These are phyloP conservation scores for Ochlodes sylvanus DNA, from an alignment of 2,888 invertebrate species.

Conservation along the genomic window DNA sequence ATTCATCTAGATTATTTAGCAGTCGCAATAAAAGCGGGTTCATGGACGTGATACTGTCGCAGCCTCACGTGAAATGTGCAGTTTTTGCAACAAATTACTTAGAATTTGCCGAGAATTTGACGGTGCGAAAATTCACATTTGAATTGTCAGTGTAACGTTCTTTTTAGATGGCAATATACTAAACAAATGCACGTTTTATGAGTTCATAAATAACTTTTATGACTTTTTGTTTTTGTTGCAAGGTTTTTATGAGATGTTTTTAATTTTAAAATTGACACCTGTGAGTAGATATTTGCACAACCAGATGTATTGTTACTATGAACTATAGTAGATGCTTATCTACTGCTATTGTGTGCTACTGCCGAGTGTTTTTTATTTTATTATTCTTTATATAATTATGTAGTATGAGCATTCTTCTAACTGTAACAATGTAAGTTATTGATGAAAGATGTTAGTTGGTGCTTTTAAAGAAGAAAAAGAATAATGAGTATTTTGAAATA, in stretches of 20 bases:
- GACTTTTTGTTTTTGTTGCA: slow-evolving; percentile 24
- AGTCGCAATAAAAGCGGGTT: slow-evolving; percentile 70
- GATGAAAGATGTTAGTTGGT: too few species aligned
- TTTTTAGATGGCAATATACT: slow-evolving; percentile 70
- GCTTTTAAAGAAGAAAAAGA: too few species aligned
- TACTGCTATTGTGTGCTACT: too few species aligned
- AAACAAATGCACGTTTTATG: slow-evolving; percentile 67
- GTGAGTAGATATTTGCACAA: slow-evolving; percentile 16
- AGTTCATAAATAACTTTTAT: slow-evolving; percentile 59
- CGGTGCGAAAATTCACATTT: slow-evolving; percentile 72
- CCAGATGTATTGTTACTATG: slow-evolving; percentile 4
- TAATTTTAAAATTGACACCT: slow-evolving; percentile 32
- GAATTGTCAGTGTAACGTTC: slow-evolving; percentile 66
- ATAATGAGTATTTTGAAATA: too few species aligned
- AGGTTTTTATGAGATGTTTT: slow-evolving; percentile 7
- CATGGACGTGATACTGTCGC: slow-evolving; percentile 64
- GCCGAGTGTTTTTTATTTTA: too few species aligned
- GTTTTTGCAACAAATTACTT: slow-evolving; percentile 75
- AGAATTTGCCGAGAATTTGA: slow-evolving; percentile 62
- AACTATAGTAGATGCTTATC: not conserved
- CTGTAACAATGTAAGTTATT: too few species aligned
- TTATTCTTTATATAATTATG: too few species aligned
- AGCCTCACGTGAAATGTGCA: slow-evolving; percentile 72
- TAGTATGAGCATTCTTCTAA: too few species aligned
- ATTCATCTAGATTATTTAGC: slow-evolving; percentile 77